These are phyloP conservation scores for Acanthosepion lycidas DNA, from an alignment of 2,888 invertebrate species.

Conservation along the genomic window DNA sequence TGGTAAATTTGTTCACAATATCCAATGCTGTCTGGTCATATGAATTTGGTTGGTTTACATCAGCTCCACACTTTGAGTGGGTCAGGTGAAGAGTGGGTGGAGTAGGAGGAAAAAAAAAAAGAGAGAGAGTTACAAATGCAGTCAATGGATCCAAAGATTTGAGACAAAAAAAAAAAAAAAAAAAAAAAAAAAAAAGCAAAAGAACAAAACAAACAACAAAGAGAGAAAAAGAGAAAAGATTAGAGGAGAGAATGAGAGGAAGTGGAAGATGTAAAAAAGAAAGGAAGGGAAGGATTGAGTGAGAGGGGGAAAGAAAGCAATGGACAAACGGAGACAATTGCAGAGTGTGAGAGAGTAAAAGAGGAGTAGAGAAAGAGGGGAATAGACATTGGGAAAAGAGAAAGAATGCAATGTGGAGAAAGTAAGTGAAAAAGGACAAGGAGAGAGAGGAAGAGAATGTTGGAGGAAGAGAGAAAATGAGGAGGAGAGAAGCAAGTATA, in stretches of 20 bases:
- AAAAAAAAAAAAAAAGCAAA: not conserved
- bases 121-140: not conserved
- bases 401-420: not conserved
- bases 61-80: conserved; percentile 74
- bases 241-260: not conserved
- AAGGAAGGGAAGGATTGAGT: not conserved
- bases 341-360: no score
- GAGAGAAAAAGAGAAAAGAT: not conserved
- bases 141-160: not conserved
- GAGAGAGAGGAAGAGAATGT: not conserved
- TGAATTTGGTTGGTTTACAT: conserved; percentile 75
- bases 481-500: not conserved
- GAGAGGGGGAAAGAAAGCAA: no score
- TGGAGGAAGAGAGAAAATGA: not conserved
- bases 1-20: conserved; percentile 75
- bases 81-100: not conserved
- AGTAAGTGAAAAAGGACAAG: not conserved
- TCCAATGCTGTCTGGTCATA: conserved; percentile 76
- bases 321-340: no score
- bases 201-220: not conserved
- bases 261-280: not conserved
- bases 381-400: not conserved
- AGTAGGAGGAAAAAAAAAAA: not conserved
- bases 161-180: no score
- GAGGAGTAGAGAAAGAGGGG: not conserved